Evolutionary conservation across 2,888 invertebrate species (phyloP).

Genomic region (Ceramica pisi): DNA sequence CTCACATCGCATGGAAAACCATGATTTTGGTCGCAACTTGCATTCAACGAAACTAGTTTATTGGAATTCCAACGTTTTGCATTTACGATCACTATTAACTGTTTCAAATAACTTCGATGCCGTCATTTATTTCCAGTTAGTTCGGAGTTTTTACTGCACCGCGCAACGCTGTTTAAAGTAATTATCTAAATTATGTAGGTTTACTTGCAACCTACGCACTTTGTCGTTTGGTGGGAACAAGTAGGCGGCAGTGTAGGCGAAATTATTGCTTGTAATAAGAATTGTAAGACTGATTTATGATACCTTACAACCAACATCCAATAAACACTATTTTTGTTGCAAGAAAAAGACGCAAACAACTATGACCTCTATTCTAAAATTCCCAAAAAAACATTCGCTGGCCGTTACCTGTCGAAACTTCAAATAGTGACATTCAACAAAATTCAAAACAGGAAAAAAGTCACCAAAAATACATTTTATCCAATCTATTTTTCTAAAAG

Average conservation of each 20-base stretch:
- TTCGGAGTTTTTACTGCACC: conserved; percentile 47
- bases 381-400: conserved; percentile 12
- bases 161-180: conserved; percentile 43
- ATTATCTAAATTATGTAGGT: conserved; percentile 56
- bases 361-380: conserved; percentile 20
- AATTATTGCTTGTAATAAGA: conserved; percentile 35
- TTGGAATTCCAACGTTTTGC: conserved; percentile 51
- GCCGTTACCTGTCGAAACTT: conserved; percentile 29
- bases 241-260: conserved; percentile 55
- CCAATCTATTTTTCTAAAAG: conserved; percentile 56
- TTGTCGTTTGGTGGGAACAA: conserved; percentile 25
- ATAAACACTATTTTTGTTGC: background rate
- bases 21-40: conserved; percentile 36
- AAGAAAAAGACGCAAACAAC: background rate
- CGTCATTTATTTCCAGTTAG: conserved; percentile 50
- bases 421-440: conserved; percentile 49
- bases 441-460: conserved; percentile 48
- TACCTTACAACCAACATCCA: conserved; percentile 21
- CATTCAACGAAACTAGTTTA: conserved; percentile 53
- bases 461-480: conserved; percentile 50
- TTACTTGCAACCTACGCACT: conserved; percentile 49
- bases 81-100: conserved; percentile 58
- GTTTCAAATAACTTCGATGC: conserved; percentile 52
- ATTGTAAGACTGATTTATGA: conserved; percentile 38
- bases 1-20: conserved; percentile 14